Conservation (phyloP, 2,797 vertebrate genomes). For the Morus bassanus region DNA sequence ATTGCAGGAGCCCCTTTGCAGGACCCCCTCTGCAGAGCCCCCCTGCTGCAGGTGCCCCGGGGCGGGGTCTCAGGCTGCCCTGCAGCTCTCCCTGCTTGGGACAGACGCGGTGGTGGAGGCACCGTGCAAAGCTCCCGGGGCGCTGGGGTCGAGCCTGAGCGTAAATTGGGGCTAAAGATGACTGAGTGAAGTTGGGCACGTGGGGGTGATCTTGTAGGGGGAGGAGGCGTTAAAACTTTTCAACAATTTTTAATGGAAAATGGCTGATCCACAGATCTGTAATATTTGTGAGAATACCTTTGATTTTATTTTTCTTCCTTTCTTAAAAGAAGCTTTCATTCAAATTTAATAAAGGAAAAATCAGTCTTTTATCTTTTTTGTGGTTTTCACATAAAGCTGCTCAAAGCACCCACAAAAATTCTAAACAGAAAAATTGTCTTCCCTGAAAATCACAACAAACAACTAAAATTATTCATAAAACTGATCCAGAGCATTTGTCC, state of each 20-base stretch:
- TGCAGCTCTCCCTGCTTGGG: fast-evolving
- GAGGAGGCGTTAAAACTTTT: background rate
- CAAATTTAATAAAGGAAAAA: constrained; percentile 44
- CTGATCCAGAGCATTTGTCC: background rate
- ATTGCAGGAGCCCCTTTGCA: background rate
- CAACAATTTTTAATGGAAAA: background rate
- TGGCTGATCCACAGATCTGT: background rate
- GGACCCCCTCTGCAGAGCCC: background rate
- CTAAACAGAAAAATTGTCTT: background rate
- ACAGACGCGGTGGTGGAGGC: fast-evolving
- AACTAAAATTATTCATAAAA: background rate
- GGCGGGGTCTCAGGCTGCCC: background rate
- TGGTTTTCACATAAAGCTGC: background rate
- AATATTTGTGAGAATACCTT: background rate
- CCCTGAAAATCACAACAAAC: background rate
- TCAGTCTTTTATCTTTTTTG: constrained; percentile 9
- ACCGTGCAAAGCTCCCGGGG: background rate
- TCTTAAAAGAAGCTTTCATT: constrained; percentile 42
- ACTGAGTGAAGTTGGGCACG: fast-evolving
- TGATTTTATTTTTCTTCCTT: background rate
- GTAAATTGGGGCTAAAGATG: fast-evolving
- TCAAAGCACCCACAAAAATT: background rate
- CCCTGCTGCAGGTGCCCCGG: too few species aligned
- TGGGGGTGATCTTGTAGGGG: background rate
- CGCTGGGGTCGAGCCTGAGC: background rate